These are phyloP conservation scores for Myoxocephalus aenaeus DNA, from an alignment of 2,797 vertebrate species.

Conservation along the genomic window DNA sequence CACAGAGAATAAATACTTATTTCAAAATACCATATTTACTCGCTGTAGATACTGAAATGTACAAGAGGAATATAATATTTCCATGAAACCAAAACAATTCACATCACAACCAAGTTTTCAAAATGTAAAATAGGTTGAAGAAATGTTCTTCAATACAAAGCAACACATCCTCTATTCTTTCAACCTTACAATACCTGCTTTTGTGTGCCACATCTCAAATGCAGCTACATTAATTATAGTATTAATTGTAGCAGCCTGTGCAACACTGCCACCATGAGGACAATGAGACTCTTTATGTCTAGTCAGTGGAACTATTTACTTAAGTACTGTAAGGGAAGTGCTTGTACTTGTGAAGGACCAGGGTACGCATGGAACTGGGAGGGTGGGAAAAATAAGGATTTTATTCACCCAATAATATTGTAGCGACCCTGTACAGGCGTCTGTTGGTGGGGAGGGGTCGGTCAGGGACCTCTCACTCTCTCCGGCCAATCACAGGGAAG, in stretches of 20 bases:
- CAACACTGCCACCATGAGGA: conserved; percentile 69
- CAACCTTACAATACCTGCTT: neutral
- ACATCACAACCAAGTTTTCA: neutral
- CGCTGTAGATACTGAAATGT: neutral
- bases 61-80: neutral
- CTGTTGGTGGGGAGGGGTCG: too few species aligned
- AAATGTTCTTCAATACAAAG: neutral
- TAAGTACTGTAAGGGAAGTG: neutral
- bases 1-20: neutral
- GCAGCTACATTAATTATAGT: neutral
- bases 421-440: too few species aligned
- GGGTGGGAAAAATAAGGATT: too few species aligned
- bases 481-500: too few species aligned
- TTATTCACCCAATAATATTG: too few species aligned
- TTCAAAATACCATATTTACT: neutral
- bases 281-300: neutral
- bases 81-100: neutral
- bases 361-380: too few species aligned
- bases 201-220: neutral
- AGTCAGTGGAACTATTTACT: neutral
- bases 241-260: neutral
- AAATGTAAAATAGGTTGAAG: neutral
- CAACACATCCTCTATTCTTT: neutral
- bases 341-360: neutral
- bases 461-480: too few species aligned